Conservation (phyloP, 1,140 invertebrate genomes). For the Doryteuthis pealeii region DNA sequence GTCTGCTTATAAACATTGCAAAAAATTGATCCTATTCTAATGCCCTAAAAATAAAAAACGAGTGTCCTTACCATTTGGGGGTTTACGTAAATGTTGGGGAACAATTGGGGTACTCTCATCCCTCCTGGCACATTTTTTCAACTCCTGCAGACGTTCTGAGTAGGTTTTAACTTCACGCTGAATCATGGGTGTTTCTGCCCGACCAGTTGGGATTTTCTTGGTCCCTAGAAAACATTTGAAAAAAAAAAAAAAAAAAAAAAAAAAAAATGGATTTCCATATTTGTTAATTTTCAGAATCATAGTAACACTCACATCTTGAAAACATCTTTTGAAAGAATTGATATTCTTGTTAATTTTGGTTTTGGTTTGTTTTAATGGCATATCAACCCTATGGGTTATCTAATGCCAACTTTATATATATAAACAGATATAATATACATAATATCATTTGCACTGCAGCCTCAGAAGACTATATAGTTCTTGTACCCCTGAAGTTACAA, state of each 20-base stretch:
- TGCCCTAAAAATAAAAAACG: no score
- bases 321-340: no score
- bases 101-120: slow-evolving; percentile 42
- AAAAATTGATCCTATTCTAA: no score
- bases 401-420: no score
- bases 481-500: no score
- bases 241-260: slow-evolving; percentile 13
- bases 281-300: neutral
- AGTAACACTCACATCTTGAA: neutral
- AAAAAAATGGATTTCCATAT: neutral
- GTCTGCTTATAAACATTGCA: no score
- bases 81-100: slow-evolving; percentile 30
- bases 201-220: slow-evolving; percentile 18
- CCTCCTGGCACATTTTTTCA: slow-evolving; percentile 35
- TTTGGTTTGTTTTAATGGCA: no score
- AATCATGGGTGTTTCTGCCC: slow-evolving; percentile 19
- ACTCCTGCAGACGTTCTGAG: slow-evolving; percentile 53
- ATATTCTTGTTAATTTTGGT: no score
- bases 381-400: no score
- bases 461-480: no score
- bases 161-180: slow-evolving; percentile 53
- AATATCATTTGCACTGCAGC: no score
- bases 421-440: no score
- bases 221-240: neutral
- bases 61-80: slow-evolving; percentile 15